A percentile compares a stretch with the other conserved stretches of the same genome.
Conservation (phyloP, 2,797 vertebrate species). For the Oreochromis grahami region DNA sequence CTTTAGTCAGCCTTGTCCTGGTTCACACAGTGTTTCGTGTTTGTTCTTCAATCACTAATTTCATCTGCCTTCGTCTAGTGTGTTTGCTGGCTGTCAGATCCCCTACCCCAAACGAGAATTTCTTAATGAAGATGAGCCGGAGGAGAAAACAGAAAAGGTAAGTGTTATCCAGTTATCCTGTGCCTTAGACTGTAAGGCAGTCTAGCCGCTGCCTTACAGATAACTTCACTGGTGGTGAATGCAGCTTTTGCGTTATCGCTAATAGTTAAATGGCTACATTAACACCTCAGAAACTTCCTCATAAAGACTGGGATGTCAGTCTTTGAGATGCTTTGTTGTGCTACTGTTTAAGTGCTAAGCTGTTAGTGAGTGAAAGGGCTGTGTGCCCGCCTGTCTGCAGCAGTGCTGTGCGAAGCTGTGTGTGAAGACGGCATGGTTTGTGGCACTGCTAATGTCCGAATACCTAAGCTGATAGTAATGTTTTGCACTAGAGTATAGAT, state of each 20-base stretch:
- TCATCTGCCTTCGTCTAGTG: slow-evolving; percentile 72
- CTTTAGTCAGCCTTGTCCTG: not conserved
- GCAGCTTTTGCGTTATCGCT: not conserved
- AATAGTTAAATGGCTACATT: not conserved
- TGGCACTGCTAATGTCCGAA: not conserved
- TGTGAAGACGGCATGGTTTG: not conserved
- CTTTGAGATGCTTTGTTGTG: not conserved
- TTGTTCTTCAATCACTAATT: not conserved
- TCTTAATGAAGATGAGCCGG: slow-evolving; percentile 95
- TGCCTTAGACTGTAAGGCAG: not conserved
- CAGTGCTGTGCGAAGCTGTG: not conserved
- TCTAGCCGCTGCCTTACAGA: not conserved
- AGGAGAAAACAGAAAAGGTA: slow-evolving; percentile 98
- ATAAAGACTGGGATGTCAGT: not conserved
- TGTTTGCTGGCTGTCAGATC: slow-evolving; percentile 98
- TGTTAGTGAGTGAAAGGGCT: not conserved
- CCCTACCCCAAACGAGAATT: slow-evolving; percentile 98
- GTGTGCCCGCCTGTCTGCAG: not conserved
- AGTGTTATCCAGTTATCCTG: not conserved
- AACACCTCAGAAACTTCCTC: not conserved
- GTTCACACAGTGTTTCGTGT: not conserved
- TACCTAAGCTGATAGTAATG: not conserved
- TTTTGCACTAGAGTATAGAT: not conserved
- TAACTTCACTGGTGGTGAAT: not conserved
- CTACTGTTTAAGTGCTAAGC: not conserved